phyloP scores from a whole-genome alignment of 2,888 invertebrate species.

The Drosophila siamana region DNA sequence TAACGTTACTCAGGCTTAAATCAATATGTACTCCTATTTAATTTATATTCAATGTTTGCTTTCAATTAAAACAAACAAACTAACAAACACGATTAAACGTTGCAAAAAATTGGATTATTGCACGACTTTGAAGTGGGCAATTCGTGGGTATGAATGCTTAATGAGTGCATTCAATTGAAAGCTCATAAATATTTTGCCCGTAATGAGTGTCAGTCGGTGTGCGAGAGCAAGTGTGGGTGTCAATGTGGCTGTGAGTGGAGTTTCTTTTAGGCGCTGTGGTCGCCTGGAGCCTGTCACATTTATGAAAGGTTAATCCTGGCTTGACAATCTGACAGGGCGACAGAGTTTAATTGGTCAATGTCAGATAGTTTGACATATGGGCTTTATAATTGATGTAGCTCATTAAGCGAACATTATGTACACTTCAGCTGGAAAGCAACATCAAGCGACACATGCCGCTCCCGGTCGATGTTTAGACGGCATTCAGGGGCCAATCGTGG shows the following conservation, averaged over 20 bases:
- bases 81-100: background rate
- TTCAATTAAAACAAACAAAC: background rate
- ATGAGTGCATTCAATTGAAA: conserved; percentile 17
- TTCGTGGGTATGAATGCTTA: conserved; percentile 4
- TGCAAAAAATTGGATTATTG: conserved; percentile 1
- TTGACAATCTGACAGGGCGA: conserved; percentile 58
- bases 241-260: conserved; percentile 23
- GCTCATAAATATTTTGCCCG: conserved; percentile 47
- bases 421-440: conserved; percentile 9
- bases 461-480: conserved; percentile 12
- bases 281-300: conserved; percentile 55
- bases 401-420: conserved; percentile 48
- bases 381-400: conserved; percentile 58
- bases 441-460: background rate
- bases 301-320: conserved; percentile 63
- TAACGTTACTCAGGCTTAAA: background rate
- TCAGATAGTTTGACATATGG: conserved; percentile 61
- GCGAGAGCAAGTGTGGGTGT: conserved; percentile 7
- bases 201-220: conserved; percentile 23
- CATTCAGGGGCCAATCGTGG: background rate
- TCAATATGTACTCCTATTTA: background rate
- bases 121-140: background rate
- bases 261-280: conserved; percentile 45
- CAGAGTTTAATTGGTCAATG: conserved; percentile 72
- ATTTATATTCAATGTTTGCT: background rate